These are phyloP conservation scores for Oplegnathus fasciatus DNA, from an alignment of 2,113 vertebrate genomes.

Conservation along the genomic window DNA sequence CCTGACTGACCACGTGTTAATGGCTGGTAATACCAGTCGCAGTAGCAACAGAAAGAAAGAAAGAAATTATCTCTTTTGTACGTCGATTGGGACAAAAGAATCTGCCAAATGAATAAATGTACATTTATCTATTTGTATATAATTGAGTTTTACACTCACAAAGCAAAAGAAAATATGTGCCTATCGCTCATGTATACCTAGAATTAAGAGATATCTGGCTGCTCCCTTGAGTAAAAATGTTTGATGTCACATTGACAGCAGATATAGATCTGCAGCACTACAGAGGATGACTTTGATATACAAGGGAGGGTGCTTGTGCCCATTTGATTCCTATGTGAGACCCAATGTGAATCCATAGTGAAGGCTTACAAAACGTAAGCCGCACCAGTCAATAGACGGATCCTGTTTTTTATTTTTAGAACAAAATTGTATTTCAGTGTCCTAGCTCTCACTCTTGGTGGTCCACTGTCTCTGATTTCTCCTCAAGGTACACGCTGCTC, in stretches of 20 bases:
- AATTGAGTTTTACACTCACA: neutral
- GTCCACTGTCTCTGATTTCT: neutral
- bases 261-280: neutral
- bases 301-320: neutral
- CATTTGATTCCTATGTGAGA: neutral
- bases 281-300: neutral
- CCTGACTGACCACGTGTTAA: neutral
- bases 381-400: conserved; percentile 19
- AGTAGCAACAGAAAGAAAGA: neutral
- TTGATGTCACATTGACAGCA: neutral
- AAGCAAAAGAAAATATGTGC: neutral
- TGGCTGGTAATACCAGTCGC: neutral
- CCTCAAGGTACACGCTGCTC: neutral
- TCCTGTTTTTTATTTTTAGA: conserved; percentile 11
- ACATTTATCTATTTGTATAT: neutral
- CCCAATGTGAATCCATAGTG: neutral
- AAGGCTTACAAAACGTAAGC: neutral
- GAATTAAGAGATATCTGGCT: neutral
- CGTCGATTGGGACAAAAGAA: neutral
- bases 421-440: neutral
- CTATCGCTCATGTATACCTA: neutral
- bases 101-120: neutral
- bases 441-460: neutral
- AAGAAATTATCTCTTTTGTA: too few species aligned
- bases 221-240: neutral